Conservation (phyloP, 2,113 vertebrate genomes). For the Callorhinus ursinus region DNA sequence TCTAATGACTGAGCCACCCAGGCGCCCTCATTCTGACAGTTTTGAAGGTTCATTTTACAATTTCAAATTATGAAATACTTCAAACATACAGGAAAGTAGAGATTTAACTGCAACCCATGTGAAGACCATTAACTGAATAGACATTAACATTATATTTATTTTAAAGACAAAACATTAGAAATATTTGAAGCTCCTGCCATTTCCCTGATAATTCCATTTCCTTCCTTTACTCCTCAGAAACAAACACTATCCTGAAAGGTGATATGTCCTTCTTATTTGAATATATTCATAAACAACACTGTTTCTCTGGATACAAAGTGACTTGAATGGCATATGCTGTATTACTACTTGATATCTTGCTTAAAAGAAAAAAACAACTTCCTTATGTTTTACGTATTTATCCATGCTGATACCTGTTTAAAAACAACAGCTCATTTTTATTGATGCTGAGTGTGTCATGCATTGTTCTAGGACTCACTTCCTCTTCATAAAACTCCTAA, state of each 20-base stretch:
- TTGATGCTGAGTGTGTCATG: background rate
- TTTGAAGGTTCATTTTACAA: background rate
- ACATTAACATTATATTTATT: background rate
- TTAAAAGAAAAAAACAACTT: background rate
- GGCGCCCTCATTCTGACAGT: background rate
- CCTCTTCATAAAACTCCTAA: background rate
- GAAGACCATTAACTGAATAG: background rate
- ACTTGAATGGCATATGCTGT: background rate
- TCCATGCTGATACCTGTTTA: background rate
- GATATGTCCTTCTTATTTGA: background rate
- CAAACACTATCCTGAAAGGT: background rate
- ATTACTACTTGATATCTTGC: background rate
- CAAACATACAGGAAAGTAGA: background rate
- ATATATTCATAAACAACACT: background rate
- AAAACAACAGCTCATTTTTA: background rate
- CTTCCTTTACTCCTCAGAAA: background rate
- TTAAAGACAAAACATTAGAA: constrained; percentile 1
- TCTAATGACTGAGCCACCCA: too few relatives aligned
- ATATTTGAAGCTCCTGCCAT: background rate
- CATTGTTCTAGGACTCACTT: background rate
- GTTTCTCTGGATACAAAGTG: background rate
- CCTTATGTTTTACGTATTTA: background rate
- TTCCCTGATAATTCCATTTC: background rate
- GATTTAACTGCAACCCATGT: background rate
- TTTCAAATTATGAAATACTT: constrained; percentile 37